These are phyloP conservation scores for Umimayanthus chanpuru DNA, from an alignment of 92 coral and sea anemone species.

Conservation along the genomic window DNA sequence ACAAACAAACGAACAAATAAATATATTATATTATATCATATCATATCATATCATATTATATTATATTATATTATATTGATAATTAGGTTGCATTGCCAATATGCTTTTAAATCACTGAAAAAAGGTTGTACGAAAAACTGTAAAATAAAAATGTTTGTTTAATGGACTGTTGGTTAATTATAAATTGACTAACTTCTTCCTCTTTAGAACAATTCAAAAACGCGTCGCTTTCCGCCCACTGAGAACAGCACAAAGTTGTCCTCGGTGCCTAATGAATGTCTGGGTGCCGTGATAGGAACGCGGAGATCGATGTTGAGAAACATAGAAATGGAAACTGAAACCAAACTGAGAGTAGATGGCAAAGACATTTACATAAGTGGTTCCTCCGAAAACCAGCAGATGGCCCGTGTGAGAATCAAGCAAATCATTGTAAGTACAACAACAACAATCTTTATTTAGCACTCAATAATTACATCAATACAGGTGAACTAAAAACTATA, in stretches of 20 bases:
- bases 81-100: neutral
- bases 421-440: slow-evolving; percentile 24
- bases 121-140: no score
- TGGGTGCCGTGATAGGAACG: slow-evolving; percentile 7
- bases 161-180: no score
- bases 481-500: no score
- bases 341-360: neutral
- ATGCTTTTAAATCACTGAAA: neutral
- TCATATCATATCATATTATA: no score
- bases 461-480: no score
- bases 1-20: no score
- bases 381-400: neutral
- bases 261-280: neutral
- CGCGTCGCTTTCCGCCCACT: neutral
- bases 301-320: neutral
- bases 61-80: neutral
- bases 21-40: no score
- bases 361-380: slow-evolving; percentile 2
- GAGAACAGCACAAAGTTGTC: neutral
- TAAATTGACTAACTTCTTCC: neutral
- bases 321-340: neutral
- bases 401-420: slow-evolving; percentile 20
- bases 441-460: no score
- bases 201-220: neutral
- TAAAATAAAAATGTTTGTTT: no score